Evolutionary conservation across 2,888 invertebrate species (phyloP).

Genomic region (Xestia rhomboidea): DNA sequence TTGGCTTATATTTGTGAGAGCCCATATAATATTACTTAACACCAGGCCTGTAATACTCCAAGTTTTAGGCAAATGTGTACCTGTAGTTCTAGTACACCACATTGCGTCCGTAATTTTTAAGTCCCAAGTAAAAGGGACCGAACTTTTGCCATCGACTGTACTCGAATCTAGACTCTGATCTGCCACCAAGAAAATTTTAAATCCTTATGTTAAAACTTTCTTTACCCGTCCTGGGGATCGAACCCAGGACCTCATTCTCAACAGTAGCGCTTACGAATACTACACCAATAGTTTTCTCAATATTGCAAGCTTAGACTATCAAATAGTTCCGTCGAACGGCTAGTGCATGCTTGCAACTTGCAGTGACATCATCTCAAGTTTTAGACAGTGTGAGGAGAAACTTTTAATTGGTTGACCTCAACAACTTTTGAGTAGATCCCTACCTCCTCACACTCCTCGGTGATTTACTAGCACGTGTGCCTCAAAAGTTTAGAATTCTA

Average conservation of each 20-base stretch:
- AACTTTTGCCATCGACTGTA: not conserved
- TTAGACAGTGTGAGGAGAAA: slow-evolving; percentile 4
- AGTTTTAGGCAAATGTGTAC: not conserved
- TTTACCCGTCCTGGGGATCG: not conserved
- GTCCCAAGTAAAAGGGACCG: not conserved
- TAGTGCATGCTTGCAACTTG: slow-evolving; percentile 3
- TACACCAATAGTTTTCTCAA: not conserved
- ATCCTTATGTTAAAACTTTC: not conserved
- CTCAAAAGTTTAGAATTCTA: not conserved
- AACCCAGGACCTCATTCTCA: not conserved
- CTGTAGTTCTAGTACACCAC: not conserved
- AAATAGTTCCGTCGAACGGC: slow-evolving; percentile 4
- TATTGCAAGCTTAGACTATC: not conserved
- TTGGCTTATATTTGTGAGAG: not conserved
- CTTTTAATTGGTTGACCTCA: slow-evolving; percentile 40
- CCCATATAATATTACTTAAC: not conserved
- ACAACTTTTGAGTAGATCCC: not conserved
- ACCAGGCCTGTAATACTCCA: not conserved
- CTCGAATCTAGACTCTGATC: not conserved
- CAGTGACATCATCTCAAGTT: slow-evolving; percentile 21
- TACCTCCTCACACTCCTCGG: not conserved
- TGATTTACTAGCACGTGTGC: not conserved
- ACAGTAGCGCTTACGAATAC: not conserved
- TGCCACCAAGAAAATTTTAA: not conserved
- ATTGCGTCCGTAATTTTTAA: not conserved